These are phyloP conservation scores for Pagrus major DNA, from an alignment of 2,113 vertebrate genomes.

Conservation along the genomic window DNA sequence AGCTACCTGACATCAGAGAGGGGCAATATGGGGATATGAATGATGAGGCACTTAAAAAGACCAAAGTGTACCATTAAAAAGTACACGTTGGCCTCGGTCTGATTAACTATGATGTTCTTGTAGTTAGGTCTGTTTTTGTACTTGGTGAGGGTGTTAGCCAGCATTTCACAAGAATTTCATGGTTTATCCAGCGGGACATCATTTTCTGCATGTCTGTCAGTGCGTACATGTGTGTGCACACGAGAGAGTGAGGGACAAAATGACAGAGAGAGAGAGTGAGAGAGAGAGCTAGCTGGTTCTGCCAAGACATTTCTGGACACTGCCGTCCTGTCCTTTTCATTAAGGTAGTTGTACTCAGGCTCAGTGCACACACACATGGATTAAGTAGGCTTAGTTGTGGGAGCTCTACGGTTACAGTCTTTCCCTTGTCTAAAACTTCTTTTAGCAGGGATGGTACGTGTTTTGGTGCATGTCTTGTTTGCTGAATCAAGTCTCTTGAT, in stretches of 20 bases:
- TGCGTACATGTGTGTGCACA: neutral
- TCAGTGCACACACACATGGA: slow-evolving; percentile 53
- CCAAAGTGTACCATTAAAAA: neutral
- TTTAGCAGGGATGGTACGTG: slow-evolving; percentile 8
- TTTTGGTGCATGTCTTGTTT: slow-evolving; percentile 42
- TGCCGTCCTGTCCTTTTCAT: slow-evolving; percentile 54
- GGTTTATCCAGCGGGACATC: neutral
- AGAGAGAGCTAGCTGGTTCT: slow-evolving; percentile 18
- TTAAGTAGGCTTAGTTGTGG: slow-evolving; percentile 68
- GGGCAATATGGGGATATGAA: neutral
- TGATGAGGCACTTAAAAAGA: neutral
- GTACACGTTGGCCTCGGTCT: neutral
- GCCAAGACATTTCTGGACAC: slow-evolving; percentile 58
- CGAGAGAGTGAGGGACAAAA: slow-evolving; percentile 18
- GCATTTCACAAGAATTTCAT: slow-evolving; percentile 26
- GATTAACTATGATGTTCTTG: neutral
- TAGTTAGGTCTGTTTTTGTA: neutral
- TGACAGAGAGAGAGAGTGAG: slow-evolving; percentile 8
- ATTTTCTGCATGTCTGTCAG: neutral
- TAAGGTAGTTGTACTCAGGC: slow-evolving; percentile 40
- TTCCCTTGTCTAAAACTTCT: slow-evolving; percentile 33
- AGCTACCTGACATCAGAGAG: too few species aligned
- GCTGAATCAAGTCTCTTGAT: slow-evolving; percentile 16
- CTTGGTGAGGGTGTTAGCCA: neutral
- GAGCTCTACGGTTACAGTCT: slow-evolving; percentile 34